A percentile compares a stretch with the other conserved stretches of the same genome.
Conservation (phyloP, 92 coral and sea anemone species). For the Parazoanthus atlanticus region DNA sequence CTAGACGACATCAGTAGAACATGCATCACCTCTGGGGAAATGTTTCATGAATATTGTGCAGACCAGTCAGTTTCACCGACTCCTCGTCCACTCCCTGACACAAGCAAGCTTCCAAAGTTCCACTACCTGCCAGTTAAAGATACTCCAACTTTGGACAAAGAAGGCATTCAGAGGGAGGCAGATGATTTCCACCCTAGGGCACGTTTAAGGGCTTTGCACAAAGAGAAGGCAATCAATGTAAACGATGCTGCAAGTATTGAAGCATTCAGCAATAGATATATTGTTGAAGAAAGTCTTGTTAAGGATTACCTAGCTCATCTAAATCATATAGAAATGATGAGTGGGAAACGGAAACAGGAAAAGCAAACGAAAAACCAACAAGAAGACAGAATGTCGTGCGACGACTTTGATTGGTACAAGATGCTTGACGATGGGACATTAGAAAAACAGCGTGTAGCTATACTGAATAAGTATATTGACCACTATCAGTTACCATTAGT, state of each 20-base stretch:
- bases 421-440: constrained; percentile 56
- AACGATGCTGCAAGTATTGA: constrained; percentile 61
- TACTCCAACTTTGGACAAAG: constrained; percentile 51
- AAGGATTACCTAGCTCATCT: constrained; percentile 55
- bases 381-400: constrained; percentile 51
- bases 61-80: constrained; percentile 67
- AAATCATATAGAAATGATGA: constrained; percentile 69
- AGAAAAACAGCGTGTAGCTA: constrained; percentile 62
- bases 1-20: constrained; percentile 48
- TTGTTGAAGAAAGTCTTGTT: constrained; percentile 71
- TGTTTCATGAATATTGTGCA: constrained; percentile 62
- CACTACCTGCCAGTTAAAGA: constrained; percentile 66
- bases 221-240: constrained; percentile 58
- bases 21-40: constrained; percentile 68
- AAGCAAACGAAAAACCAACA: constrained; percentile 43
- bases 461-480: constrained; percentile 58
- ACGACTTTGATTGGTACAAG: constrained; percentile 56
- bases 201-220: constrained; percentile 51
- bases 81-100: constrained; percentile 74
- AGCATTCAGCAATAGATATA: constrained; percentile 64
- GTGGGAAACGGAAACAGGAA: constrained; percentile 59
- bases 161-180: constrained; percentile 56
- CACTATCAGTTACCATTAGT: constrained; percentile 56
- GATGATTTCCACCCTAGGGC: constrained; percentile 76
- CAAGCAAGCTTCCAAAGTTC: constrained; percentile 59